A percentile compares a stretch with the other conserved stretches of the same genome.
Conservation (phyloP, 2,888 invertebrate species). For the Apodemia zela region DNA sequence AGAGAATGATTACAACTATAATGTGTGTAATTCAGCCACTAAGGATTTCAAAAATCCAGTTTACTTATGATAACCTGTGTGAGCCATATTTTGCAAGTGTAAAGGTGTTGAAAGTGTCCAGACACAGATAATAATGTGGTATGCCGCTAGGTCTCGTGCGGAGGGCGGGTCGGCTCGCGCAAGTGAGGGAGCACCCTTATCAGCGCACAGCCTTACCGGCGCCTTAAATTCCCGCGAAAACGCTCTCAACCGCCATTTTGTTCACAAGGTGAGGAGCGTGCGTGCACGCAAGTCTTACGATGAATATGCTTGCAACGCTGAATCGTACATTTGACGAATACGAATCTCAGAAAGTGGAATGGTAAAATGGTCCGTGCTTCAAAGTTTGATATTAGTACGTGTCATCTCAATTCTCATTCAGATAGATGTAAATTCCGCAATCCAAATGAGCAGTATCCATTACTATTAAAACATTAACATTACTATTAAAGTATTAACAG, state of each 20-base stretch:
- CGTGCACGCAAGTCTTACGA: slow-evolving; percentile 56
- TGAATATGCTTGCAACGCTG: slow-evolving; percentile 50
- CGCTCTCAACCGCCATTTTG: slow-evolving; percentile 77
- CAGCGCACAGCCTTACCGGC: slow-evolving; percentile 91
- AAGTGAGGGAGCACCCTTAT: slow-evolving; percentile 98
- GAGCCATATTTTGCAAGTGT: slow-evolving; percentile 35
- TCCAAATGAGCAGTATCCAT: no score
- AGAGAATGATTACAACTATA: no score
- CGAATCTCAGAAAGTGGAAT: slow-evolving; percentile 5
- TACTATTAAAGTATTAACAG: no score
- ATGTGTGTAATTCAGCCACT: no score
- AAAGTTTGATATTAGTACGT: neutral
- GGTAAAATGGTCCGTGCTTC: neutral
- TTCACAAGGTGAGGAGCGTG: slow-evolving; percentile 79
- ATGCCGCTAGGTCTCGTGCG: slow-evolving; percentile 90
- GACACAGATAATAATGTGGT: slow-evolving; percentile 66
- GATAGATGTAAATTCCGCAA: no score
- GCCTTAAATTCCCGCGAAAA: slow-evolving; percentile 81
- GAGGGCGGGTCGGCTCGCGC: slow-evolving; percentile 91
- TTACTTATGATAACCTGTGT: slow-evolving; percentile 25
- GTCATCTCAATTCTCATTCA: no score
- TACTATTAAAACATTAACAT: no score
- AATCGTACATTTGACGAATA: neutral
- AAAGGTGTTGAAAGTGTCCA: slow-evolving; percentile 41
- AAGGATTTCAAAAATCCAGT: no score